Percentiles rank a stretch among this genome's conserved stretches.
phyloP scores from a whole-genome alignment of 2,113 vertebrate species.

The Gasterosteus aculeatus region DNA sequence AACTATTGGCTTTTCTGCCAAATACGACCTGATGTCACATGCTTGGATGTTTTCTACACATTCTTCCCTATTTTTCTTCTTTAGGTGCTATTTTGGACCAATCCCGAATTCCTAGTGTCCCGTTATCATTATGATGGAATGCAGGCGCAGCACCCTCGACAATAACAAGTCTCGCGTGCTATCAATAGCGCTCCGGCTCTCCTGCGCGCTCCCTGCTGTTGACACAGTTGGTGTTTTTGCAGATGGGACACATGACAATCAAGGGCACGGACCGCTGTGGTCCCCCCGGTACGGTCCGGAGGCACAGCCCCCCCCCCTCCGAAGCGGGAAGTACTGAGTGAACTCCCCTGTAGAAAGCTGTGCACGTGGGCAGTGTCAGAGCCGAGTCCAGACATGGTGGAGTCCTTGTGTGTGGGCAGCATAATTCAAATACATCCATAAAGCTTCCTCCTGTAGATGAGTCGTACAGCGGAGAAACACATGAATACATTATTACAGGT shows the following conservation, averaged over 20 bases:
- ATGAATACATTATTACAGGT: background rate
- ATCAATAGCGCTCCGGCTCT: conserved; percentile 43
- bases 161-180: conserved; percentile 55
- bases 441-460: background rate
- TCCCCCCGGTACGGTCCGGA: background rate
- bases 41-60: background rate
- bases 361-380: background rate
- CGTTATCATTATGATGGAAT: conserved; percentile 57
- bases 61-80: background rate
- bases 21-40: background rate
- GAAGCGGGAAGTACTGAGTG: conserved; percentile 30
- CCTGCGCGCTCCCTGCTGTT: conserved; percentile 56
- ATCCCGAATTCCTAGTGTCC: conserved; percentile 19
- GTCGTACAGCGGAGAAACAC: background rate
- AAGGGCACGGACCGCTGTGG: conserved; percentile 30
- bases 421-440: conserved; percentile 2
- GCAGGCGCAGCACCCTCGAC: conserved; percentile 28
- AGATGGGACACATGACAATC: conserved; percentile 62
- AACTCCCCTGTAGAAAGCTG: conserved; percentile 25
- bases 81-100: conserved; percentile 31
- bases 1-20: background rate
- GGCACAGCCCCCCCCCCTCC: background rate
- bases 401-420: background rate
- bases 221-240: conserved; percentile 77
- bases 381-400: background rate